Percentiles rank a stretch among this genome's conserved stretches.
These are phyloP conservation scores for Neuroscelio doddi DNA, from an alignment of 2,888 invertebrate genomes.

Conservation along the genomic window DNA sequence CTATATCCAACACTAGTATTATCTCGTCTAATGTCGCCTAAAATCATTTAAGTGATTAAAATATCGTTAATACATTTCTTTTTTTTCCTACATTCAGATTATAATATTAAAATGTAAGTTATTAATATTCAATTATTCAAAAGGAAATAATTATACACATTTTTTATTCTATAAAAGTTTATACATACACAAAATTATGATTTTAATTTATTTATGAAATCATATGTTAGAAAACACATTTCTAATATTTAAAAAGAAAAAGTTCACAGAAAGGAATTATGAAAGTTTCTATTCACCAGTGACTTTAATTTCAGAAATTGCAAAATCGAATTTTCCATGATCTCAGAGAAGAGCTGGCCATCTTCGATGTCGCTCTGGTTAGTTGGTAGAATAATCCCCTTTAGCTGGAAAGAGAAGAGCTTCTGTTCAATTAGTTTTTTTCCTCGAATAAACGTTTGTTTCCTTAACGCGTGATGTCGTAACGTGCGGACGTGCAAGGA, in stretches of 20 bases:
- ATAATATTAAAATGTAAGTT: too few relatives aligned
- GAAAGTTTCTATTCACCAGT: too few relatives aligned
- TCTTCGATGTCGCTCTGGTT: constrained; percentile 40
- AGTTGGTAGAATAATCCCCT: constrained; percentile 56
- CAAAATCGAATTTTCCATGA: constrained; percentile 32
- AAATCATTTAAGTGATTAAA: constrained; percentile 18
- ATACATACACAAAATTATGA: too few relatives aligned
- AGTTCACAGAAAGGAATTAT: background rate
- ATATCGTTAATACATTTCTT: constrained; percentile 9
- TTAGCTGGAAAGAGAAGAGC: constrained; percentile 39
- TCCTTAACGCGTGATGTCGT: constrained; percentile 60
- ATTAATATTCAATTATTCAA: too few relatives aligned
- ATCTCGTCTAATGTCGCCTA: constrained; percentile 20
- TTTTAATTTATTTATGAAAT: too few relatives aligned
- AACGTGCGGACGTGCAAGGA: constrained; percentile 53
- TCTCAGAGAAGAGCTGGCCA: constrained; percentile 18
- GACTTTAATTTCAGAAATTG: constrained; percentile 13
- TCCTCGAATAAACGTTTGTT: constrained; percentile 62
- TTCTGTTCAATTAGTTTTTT: constrained; percentile 59
- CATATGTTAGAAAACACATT: too few relatives aligned
- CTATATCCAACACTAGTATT: constrained; percentile 22
- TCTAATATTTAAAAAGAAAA: background rate
- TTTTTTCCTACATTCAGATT: background rate
- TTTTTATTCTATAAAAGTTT: too few relatives aligned
- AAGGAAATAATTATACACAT: too few relatives aligned